Evolutionary conservation across 1,140 invertebrate species (phyloP).

Genomic region (Orussus abietinus): DNA sequence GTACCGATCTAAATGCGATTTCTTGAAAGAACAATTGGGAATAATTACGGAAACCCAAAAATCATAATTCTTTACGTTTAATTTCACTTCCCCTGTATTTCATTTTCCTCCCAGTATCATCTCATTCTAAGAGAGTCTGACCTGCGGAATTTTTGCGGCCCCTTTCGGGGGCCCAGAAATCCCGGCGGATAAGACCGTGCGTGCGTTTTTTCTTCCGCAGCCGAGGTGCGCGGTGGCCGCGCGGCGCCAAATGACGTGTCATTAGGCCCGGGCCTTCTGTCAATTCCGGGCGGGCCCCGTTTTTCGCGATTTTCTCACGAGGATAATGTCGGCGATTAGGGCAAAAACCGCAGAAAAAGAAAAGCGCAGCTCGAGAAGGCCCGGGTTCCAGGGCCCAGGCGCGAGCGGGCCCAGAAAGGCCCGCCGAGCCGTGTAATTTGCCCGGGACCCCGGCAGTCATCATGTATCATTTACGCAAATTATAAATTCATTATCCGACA

Average conservation of each 20-base stretch:
- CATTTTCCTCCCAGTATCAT: too few species aligned
- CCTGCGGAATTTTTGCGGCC: too few species aligned
- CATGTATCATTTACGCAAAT: conserved; percentile 49
- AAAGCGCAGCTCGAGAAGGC: conserved; percentile 9
- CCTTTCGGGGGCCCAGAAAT: too few species aligned
- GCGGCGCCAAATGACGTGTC: conserved; percentile 30
- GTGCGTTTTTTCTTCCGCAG: too few species aligned
- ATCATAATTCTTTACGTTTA: too few species aligned
- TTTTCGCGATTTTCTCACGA: conserved; percentile 43
- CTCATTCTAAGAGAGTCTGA: too few species aligned
- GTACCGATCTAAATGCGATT: too few species aligned
- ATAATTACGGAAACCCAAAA: too few species aligned
- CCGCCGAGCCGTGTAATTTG: conserved; percentile 45
- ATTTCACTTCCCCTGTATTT: too few species aligned
- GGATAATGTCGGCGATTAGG: conserved; percentile 38
- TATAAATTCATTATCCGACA: conserved; percentile 52
- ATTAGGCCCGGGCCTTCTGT: conserved; percentile 16
- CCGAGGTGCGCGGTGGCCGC: too few species aligned
- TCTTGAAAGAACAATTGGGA: too few species aligned
- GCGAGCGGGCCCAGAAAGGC: conserved; percentile 37
- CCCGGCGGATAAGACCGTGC: too few species aligned
- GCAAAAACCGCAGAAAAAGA: conserved; percentile 25
- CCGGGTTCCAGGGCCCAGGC: neutral
- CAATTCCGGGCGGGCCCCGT: conserved; percentile 8
- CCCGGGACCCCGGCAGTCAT: conserved; percentile 32